These are phyloP conservation scores for Typhlichthys subterraneus DNA, from an alignment of 2,797 vertebrate species.

Conservation along the genomic window DNA sequence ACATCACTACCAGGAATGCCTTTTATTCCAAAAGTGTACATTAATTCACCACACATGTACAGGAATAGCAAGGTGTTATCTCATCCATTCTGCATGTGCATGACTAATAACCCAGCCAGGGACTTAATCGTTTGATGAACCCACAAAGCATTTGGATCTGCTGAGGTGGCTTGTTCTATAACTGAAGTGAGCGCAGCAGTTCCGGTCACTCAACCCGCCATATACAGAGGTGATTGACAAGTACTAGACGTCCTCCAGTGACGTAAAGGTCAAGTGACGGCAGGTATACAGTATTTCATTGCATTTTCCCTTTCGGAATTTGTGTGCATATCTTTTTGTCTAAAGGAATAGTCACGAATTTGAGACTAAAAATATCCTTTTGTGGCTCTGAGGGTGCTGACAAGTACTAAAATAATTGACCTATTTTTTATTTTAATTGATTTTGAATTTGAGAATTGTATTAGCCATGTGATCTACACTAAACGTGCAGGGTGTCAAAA, in stretches of 20 bases:
- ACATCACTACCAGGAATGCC: conserved; percentile 8
- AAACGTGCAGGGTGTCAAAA: too few species aligned
- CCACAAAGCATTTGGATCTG: conserved; percentile 74
- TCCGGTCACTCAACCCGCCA: conserved; percentile 68
- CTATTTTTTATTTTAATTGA: too few species aligned
- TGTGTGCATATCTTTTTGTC: too few species aligned
- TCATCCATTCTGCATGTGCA: conserved; percentile 34
- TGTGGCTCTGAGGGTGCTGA: too few species aligned
- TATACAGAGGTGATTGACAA: conserved; percentile 63
- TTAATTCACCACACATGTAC: conserved; percentile 30
- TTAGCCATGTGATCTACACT: too few species aligned
- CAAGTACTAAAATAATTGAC: too few species aligned
- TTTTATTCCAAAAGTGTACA: not conserved
- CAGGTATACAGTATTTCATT: too few species aligned
- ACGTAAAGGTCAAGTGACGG: conserved; percentile 35
- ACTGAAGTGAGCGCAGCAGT: conserved; percentile 71
- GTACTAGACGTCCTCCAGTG: conserved; percentile 64
- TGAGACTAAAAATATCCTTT: too few species aligned
- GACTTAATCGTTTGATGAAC: conserved; percentile 78
- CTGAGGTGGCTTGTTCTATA: conserved; percentile 76
- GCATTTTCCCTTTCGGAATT: not conserved
- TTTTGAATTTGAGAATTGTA: too few species aligned
- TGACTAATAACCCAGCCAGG: conserved; percentile 76
- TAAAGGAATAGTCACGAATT: too few species aligned
- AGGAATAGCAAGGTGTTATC: conserved; percentile 23